Conservation (phyloP, 2,888 invertebrate species). For the Drosophila leonis region DNA sequence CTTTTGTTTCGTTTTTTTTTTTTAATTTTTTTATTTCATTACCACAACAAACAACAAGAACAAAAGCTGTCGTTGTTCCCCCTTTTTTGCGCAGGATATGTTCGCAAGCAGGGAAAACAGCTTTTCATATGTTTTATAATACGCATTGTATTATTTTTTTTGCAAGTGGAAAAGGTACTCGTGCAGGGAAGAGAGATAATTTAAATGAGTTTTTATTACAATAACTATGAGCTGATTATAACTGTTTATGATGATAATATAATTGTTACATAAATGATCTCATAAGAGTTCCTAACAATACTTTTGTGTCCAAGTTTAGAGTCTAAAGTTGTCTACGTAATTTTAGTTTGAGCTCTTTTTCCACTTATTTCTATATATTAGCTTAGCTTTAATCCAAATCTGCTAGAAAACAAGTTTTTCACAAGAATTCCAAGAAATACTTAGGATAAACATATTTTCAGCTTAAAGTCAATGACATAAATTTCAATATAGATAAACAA, state of each 20-base stretch:
- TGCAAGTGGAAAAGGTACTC: no score
- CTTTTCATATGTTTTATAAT: constrained; percentile 14
- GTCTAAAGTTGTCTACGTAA: no score
- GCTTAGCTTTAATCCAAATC: no score
- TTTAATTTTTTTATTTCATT: constrained; percentile 51
- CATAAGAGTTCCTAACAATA: not conserved
- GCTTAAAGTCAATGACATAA: not conserved
- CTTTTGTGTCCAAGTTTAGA: no score
- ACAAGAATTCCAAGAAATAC: no score
- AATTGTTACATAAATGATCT: not conserved
- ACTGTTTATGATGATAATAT: not conserved
- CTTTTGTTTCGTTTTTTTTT: constrained; percentile 29
- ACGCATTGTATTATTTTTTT: constrained; percentile 1
- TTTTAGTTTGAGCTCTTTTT: no score
- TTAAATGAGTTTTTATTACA: not conserved
- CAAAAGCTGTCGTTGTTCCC: constrained; percentile 18
- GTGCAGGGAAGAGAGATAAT: not conserved
- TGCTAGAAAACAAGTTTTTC: no score
- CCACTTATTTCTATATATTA: no score
- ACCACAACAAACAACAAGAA: constrained; percentile 42
- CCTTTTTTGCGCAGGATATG: constrained; percentile 28
- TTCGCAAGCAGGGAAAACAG: constrained; percentile 19
- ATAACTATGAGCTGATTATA: not conserved
- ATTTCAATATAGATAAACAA: not conserved
- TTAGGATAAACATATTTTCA: no score